phyloP scores from a whole-genome alignment of 2,113 vertebrate genomes.

The Numida meleagris region DNA sequence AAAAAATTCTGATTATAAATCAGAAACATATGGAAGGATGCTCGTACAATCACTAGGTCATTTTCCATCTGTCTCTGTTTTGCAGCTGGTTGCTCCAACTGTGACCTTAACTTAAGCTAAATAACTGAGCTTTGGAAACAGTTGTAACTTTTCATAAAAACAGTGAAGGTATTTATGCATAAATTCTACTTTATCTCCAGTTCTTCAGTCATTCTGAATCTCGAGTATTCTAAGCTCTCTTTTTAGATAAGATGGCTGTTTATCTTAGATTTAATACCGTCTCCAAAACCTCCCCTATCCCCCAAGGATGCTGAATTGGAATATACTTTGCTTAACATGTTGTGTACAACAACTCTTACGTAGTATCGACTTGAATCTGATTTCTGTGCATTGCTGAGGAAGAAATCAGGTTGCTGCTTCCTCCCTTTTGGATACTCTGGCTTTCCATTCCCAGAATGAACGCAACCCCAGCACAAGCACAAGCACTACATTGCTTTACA shows the following conservation, averaged over 20 bases:
- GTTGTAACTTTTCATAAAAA: neutral
- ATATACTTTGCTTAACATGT: neutral
- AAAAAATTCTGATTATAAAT: conserved; percentile 34
- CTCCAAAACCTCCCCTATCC: neutral
- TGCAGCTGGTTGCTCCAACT: conserved; percentile 25
- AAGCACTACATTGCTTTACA: neutral
- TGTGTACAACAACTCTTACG: neutral
- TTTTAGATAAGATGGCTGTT: neutral
- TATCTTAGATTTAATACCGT: neutral
- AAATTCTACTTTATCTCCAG: neutral
- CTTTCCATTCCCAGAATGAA: neutral
- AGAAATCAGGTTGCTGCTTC: neutral
- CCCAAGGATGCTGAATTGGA: neutral
- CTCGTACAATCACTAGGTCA: neutral
- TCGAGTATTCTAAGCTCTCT: neutral
- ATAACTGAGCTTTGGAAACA: neutral
- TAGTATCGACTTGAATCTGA: neutral
- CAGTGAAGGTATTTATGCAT: neutral
- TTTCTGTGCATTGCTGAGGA: neutral
- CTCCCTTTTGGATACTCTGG: neutral
- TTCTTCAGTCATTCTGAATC: neutral
- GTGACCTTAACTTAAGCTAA: conserved; percentile 21
- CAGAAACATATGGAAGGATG: conserved; percentile 37
- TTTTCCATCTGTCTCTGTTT: conserved; percentile 36
- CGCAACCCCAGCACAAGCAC: neutral